phyloP scores from a whole-genome alignment of 2,797 vertebrate genomes.

The Urophycis tenuis region DNA sequence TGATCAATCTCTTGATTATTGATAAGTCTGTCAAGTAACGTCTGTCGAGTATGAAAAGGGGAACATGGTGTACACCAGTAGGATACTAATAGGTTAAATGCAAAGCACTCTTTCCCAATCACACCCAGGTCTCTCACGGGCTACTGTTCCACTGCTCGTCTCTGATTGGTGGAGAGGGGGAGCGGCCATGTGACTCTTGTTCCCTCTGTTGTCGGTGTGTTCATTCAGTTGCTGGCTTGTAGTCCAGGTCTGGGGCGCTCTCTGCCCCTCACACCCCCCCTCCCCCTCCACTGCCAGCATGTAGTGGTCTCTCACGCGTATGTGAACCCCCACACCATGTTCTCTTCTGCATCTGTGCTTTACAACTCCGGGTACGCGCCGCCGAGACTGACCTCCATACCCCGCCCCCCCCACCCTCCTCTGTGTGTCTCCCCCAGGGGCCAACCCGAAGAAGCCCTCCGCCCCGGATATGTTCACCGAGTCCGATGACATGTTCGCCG shows the following conservation, averaged over 20 bases:
- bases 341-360: slow-evolving; percentile 39
- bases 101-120: neutral
- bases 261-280: no score
- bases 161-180: slow-evolving; percentile 11
- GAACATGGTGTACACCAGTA: neutral
- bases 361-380: slow-evolving; percentile 25
- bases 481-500: slow-evolving; percentile 98
- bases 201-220: slow-evolving; percentile 64
- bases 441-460: slow-evolving; percentile 88
- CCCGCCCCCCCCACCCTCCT: slow-evolving; percentile 17
- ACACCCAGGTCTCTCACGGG: neutral
- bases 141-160: neutral
- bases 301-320: slow-evolving; percentile 70
- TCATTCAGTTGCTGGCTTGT: slow-evolving; percentile 71
- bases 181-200: slow-evolving; percentile 38
- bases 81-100: neutral
- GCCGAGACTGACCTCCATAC: slow-evolving; percentile 24
- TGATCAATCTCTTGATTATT: no score
- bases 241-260: slow-evolving; percentile 59
- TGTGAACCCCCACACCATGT: slow-evolving; percentile 62
- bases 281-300: slow-evolving; percentile 66
- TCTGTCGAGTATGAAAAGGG: neutral
- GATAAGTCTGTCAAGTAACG: no score
- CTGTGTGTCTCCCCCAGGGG: slow-evolving; percentile 64
- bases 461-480: slow-evolving; percentile 99